Conservation (phyloP, 2,113 vertebrate genomes). For the Corvus cornix region DNA sequence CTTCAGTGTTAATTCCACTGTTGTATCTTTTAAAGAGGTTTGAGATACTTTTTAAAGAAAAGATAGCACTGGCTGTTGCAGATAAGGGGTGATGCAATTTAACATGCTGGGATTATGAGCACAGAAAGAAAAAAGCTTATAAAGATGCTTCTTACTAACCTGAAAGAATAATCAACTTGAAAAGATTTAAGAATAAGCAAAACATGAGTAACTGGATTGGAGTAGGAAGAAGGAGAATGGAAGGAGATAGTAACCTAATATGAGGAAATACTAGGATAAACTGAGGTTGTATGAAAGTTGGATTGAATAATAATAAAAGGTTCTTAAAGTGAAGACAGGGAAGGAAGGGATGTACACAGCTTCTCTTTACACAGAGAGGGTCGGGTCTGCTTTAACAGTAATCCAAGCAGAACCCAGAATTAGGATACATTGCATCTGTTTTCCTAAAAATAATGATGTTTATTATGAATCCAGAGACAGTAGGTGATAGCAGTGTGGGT, state of each 20-base stretch:
- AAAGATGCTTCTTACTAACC: not conserved
- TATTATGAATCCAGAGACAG: not conserved
- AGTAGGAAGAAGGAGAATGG: not conserved
- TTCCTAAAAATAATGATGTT: not conserved
- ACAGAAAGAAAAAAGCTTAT: not conserved
- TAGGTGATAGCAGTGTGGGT: fast-evolving
- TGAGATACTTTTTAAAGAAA: not conserved
- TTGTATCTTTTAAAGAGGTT: not conserved
- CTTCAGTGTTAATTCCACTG: not conserved
- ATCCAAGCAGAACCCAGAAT: not conserved
- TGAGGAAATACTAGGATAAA: not conserved
- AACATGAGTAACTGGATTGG: not conserved
- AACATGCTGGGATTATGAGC: not conserved
- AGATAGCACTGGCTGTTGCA: not conserved
- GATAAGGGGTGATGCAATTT: not conserved
- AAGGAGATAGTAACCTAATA: not conserved
- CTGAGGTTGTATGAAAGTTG: not conserved
- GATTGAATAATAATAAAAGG: not conserved
- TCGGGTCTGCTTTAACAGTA: not conserved
- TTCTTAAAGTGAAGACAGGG: not conserved
- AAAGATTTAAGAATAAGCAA: not conserved
- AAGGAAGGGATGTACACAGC: not conserved
- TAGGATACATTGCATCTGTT: not conserved
- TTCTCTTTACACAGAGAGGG: not conserved
- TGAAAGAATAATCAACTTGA: not conserved